Evolutionary conservation across 2,113 vertebrate species (phyloP).

Genomic region (Dromiciops gliroides): DNA sequence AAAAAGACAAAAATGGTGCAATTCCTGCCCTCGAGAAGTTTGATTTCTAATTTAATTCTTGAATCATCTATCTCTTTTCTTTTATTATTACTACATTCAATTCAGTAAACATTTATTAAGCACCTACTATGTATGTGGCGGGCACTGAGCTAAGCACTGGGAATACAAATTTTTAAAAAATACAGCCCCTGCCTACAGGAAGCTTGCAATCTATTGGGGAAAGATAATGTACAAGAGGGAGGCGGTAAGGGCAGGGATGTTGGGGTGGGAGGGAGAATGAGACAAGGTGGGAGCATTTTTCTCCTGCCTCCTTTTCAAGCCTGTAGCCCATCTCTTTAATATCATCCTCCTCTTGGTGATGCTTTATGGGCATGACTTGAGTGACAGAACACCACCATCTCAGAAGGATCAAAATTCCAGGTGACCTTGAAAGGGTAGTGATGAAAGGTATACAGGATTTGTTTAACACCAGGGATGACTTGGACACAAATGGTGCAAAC

Average conservation of each 20-base stretch:
- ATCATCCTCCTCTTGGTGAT: background rate
- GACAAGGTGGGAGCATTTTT: background rate
- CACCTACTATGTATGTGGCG: background rate
- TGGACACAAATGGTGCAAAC: background rate
- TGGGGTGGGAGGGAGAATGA: no score
- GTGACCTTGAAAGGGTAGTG: background rate
- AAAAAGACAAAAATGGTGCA: no score
- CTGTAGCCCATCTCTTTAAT: background rate
- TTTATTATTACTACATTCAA: background rate
- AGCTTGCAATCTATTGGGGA: background rate
- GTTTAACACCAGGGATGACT: background rate
- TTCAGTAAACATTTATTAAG: background rate
- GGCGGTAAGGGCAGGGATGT: background rate
- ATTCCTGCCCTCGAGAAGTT: no score
- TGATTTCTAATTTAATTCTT: no score
- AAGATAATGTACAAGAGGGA: background rate
- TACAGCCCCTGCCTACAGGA: background rate
- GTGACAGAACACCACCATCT: background rate
- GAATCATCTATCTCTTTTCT: no score
- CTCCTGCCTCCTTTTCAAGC: background rate
- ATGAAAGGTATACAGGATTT: background rate
- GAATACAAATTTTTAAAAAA: background rate
- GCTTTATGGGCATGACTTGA: background rate
- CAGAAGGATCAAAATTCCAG: background rate
- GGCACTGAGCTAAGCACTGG: background rate